A percentile compares a stretch with the other conserved stretches of the same genome.
Evolutionary conservation across 2,797 vertebrate genomes (phyloP).

Genomic region (Falco naumanni): DNA sequence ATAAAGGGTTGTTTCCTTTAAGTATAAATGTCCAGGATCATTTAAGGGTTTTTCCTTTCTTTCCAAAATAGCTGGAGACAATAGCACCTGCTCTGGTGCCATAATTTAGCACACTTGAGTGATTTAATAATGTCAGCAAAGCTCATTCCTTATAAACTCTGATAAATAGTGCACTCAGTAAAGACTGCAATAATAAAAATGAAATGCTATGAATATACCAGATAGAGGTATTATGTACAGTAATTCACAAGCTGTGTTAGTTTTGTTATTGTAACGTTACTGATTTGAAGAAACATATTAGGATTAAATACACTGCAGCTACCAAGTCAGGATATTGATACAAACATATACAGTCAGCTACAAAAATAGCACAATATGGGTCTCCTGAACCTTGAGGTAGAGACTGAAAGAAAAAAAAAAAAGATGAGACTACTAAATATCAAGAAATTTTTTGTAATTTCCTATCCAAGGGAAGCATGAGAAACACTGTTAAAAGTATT

Average conservation of each 20-base stretch:
- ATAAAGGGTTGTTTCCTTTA: conserved; percentile 56
- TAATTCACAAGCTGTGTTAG: neutral
- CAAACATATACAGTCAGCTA: neutral
- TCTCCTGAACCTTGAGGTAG: neutral
- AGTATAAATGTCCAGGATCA: conserved; percentile 8
- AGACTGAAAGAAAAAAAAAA: neutral
- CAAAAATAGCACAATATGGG: neutral
- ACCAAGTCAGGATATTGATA: conserved; percentile 7
- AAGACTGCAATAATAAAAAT: conserved; percentile 4
- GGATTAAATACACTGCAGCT: neutral
- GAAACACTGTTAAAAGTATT: neutral
- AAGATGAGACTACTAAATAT: neutral
- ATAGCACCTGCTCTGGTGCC: conserved; percentile 62
- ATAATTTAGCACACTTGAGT: conserved; percentile 56
- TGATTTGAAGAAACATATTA: neutral
- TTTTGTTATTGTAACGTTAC: neutral
- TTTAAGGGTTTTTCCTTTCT: neutral
- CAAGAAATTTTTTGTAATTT: neutral
- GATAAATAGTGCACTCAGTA: conserved; percentile 12
- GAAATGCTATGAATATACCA: neutral
- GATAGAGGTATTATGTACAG: neutral
- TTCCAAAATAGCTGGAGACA: conserved; percentile 44
- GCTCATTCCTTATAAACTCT: conserved; percentile 38
- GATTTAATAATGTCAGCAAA: conserved; percentile 37
- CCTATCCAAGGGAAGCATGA: neutral